A percentile compares a stretch with the other conserved stretches of the same genome.
Conservation (phyloP, 2,113 vertebrate genomes). For the Leucopternis melanops region DNA sequence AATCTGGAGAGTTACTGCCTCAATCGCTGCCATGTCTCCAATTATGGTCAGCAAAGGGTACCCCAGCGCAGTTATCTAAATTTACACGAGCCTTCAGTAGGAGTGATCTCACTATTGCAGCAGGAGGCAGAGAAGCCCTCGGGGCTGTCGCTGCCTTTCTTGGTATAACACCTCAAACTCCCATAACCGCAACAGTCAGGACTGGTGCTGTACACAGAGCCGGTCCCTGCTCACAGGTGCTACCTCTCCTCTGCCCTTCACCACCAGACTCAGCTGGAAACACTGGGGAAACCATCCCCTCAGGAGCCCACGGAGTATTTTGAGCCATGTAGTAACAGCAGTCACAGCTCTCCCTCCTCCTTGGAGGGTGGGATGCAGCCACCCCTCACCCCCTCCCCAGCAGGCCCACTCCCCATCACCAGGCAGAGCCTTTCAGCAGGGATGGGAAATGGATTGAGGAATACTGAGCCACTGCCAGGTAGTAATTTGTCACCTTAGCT, state of each 20-base stretch:
- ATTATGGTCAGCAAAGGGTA: background rate
- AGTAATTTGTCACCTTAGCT: background rate
- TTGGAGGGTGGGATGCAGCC: background rate
- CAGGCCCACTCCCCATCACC: fast-evolving
- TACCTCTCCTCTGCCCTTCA: background rate
- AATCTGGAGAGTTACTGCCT: background rate
- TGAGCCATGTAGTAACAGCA: background rate
- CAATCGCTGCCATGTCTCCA: fast-evolving
- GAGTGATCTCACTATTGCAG: background rate
- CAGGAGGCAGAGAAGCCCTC: background rate
- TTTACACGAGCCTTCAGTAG: background rate
- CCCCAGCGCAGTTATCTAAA: background rate
- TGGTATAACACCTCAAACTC: background rate
- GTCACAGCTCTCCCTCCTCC: background rate
- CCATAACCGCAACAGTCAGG: fast-evolving
- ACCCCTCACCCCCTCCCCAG: fast-evolving
- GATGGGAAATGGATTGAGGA: background rate
- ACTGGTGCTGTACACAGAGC: too few species aligned
- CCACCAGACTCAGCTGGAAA: fast-evolving
- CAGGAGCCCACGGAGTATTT: background rate
- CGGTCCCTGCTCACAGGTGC: fast-evolving
- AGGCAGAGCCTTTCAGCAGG: background rate
- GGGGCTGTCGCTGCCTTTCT: background rate
- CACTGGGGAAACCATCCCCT: fast-evolving
- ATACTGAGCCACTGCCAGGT: fast-evolving